Evolutionary conservation across 35 echinoderm and acorn worm species (phyloP), one percentile per base, ranked within the genome.

Genomic region (Ptychodera flava): DNA sequence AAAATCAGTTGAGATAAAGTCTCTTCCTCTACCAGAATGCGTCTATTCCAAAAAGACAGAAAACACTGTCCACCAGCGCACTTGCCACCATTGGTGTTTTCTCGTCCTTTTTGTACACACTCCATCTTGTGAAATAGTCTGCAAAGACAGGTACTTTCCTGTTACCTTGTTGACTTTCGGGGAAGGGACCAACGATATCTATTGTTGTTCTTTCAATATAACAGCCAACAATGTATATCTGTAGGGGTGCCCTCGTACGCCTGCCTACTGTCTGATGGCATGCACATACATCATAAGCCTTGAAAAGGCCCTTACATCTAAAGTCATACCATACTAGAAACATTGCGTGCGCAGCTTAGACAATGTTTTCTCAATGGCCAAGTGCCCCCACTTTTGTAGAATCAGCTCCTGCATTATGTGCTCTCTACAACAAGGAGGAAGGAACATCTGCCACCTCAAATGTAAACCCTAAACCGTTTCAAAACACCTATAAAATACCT

Each of bases 81-180:
- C 37, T 77, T 14, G 90, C 85, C 30, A 92, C 90, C 15, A 85
- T 92, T 29, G 35, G 32, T 6, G 85, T 79, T 35, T 64, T 32
- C n/a, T 87, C 84, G 79, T 91, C 37, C 10, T 31, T 29, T 81
- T 83, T 83, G 1, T 79, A 0, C 28, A 52, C 76, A 16, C 36
- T 80, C 90, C 90, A 92, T 31, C 84, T 88, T 1, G 78, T 88
- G 80, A 92, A 92, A 64, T 88, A 88, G 80, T 88, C 85, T 1
- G 30, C 32, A 15, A 92, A 31, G 6, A 92, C 79, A 14, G 84
- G 36, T 15, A 92, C 36, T 16, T 91, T 87, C 52, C 38, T 35
- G 79, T 91, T 91, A 12, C 85, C 90, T 1, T 0, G 15, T 1
- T 92, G 36, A 30, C 79, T 92, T 32, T 35, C 86, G 1, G 90